These are phyloP conservation scores for Cathartes aura DNA, from an alignment of 2,113 vertebrate species.

Conservation along the genomic window DNA sequence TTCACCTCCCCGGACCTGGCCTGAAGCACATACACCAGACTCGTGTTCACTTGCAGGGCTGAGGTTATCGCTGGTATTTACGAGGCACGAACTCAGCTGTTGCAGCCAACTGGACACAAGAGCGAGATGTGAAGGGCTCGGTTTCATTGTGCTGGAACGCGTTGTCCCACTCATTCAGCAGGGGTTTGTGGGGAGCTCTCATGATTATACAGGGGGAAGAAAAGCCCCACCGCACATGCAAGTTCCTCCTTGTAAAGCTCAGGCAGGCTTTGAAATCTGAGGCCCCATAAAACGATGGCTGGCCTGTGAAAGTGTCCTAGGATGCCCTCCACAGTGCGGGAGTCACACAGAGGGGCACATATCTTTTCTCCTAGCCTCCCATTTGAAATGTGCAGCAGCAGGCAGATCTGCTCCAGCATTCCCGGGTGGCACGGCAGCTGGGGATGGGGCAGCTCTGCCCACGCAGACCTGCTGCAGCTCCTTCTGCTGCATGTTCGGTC, in stretches of 20 bases:
- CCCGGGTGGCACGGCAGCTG: rapidly evolving
- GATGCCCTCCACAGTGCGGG: not conserved
- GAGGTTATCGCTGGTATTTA: not conserved
- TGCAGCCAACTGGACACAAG: conserved; percentile 35
- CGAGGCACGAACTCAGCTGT: not conserved
- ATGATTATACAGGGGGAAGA: conserved; percentile 43
- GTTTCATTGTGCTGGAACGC: not conserved
- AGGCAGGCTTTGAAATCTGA: conserved; percentile 64
- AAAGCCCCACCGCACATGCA: conserved; percentile 38
- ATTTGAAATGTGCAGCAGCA: not conserved
- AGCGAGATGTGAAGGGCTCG: not conserved
- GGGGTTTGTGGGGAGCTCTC: conserved; percentile 38
- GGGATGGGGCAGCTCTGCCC: not conserved
- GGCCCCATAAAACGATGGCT: conserved; percentile 1
- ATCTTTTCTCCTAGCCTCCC: not conserved
- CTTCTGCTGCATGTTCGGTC: not conserved
- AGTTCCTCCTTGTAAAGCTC: conserved; percentile 66
- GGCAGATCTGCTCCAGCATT: not conserved
- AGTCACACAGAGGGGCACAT: not conserved
- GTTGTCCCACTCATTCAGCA: not conserved
- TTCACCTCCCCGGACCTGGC: not conserved
- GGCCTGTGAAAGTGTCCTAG: conserved; percentile 55
- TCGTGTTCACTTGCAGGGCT: not conserved
- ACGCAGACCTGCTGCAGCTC: not conserved
- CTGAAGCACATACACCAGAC: not conserved